Base-by-base conservation (phyloP, 2,113 vertebrate genomes). In the Clarias batrachus region DNA sequence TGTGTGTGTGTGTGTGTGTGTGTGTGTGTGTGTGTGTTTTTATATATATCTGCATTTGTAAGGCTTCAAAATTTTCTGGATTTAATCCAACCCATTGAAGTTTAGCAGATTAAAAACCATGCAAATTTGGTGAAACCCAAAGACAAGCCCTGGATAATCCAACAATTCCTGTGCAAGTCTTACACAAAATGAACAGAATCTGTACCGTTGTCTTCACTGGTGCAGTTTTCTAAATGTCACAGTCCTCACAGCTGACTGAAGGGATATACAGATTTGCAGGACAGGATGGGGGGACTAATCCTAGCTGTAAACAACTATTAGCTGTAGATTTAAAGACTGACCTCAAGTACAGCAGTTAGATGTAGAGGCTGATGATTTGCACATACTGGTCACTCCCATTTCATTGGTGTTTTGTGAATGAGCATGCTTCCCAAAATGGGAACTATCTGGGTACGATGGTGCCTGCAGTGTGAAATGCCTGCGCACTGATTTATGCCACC, bases 51-150 rank as follows among this genome's bases (percentile, higher is more conserved):
- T 17, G 70, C 37, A n/a, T 77, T 71, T 77, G 70, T 81, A 76
- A 48, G 41, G 59, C 68, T 63, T 30, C 6, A 73, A 60, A 63
- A 63, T 63, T 84, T 81, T 59, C 57, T 74, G 81, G 9, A 60
- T 62, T 82, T 52, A 48, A 66, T 82, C 37, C 59, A 41, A 65
- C 62, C 65, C 3, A 5, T 17, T 27, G 37, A 12, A 82, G 60
- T 65, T 87, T 48, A 66, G 73, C 57, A 81, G 88, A 89, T 88
- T 91, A 88, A 90, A 81, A 33, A 59, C 52, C 56, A 83, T 76
- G 23, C 74, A 85, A 65, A 83, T 85, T 84, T n/a, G 60, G 41
- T 81, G 65, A 80, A 85, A 85, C 37, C 11, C 33, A 30, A 82
- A 86, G 81, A 41, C 82, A 54, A 65, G 57, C 21, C 54, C 65